Conservation (phyloP, 2,113 vertebrate genomes). For the Xenopus tropicalis region UCB_Xtro_10.0 CM004447.2:78761501-78762000, state of each 20-base stretch:
- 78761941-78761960: constrained; percentile 73
- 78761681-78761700: constrained; percentile 66
- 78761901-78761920: constrained; percentile 82
- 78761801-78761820: constrained; percentile 65
- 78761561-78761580: constrained; percentile 83
- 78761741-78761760: constrained; percentile 65
- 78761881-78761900: constrained; percentile 90
- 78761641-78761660: constrained; percentile 80
- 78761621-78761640: constrained; percentile 63
- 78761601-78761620: constrained; percentile 59
- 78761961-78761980: constrained; percentile 67
- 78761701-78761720: constrained; percentile 62
- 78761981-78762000: constrained; percentile 76
- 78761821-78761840: constrained; percentile 70
- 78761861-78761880: constrained; percentile 79
- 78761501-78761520: constrained; percentile 78
- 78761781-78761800: constrained; percentile 72
- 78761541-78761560: constrained; percentile 97
- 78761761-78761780: constrained; percentile 70
- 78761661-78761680: constrained; percentile 94
- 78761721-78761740: constrained; percentile 61
- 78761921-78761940: constrained; percentile 92
- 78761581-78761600: constrained; percentile 64
- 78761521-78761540: constrained; percentile 74
- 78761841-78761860: constrained; percentile 79